These are phyloP conservation scores for Abrostola tripartita DNA, from an alignment of 2,888 invertebrate species.

Conservation along the genomic window DNA sequence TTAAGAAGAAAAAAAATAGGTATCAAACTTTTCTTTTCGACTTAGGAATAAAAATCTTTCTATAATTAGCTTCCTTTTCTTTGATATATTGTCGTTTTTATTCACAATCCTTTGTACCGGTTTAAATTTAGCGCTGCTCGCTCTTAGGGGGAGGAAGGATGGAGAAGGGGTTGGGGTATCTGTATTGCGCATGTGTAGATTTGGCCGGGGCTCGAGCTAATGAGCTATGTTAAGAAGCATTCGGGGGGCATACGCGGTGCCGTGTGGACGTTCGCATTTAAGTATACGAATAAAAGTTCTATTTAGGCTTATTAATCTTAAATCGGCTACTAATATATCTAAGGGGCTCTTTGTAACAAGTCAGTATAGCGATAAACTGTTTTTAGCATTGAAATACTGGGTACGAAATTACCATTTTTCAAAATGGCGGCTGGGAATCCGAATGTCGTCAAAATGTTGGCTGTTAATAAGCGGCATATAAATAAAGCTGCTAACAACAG, in stretches of 20 bases:
- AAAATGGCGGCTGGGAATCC: conserved; percentile 1
- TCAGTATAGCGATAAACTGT: too few relatives aligned
- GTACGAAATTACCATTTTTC: background rate
- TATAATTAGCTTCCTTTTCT: too few relatives aligned
- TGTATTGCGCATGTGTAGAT: conserved; percentile 22
- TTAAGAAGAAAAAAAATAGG: too few relatives aligned
- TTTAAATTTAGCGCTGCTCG: too few relatives aligned
- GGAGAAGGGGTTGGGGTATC: background rate
- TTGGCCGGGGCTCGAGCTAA: conserved; percentile 12
- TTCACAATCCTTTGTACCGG: too few relatives aligned
- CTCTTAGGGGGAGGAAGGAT: background rate
- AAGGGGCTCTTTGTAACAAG: too few relatives aligned
- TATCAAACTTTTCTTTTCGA: too few relatives aligned
- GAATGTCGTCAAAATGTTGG: background rate
- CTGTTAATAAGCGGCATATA: background rate
- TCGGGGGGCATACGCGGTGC: background rate
- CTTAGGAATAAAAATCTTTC: too few relatives aligned
- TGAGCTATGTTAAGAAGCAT: background rate
- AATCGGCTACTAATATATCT: too few relatives aligned
- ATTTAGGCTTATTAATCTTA: background rate
- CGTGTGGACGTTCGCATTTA: background rate
- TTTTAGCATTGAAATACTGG: too few relatives aligned
- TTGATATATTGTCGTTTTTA: too few relatives aligned
- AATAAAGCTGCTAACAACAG: background rate
- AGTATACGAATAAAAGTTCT: background rate